phyloP scores from a whole-genome alignment of 1,140 invertebrate genomes.

The Heterodera carotae region DNA sequence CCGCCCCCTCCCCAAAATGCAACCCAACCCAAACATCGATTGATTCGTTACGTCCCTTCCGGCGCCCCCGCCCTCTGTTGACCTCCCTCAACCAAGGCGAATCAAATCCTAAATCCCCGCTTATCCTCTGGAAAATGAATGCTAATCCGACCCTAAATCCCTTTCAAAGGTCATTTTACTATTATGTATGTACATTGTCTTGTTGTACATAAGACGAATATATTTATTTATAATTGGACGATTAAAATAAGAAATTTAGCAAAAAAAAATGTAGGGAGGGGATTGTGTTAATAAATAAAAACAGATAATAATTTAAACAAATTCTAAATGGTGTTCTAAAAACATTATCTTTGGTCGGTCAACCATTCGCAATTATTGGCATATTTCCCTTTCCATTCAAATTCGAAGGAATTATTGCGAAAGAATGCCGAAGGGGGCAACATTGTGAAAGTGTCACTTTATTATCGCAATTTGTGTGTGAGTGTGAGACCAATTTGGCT shows the following conservation, averaged over 20 bases:
- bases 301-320: neutral
- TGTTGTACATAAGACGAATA: neutral
- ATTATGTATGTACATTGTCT: neutral
- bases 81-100: neutral
- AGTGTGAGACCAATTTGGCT: neutral
- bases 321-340: slow-evolving; percentile 15
- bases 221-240: neutral
- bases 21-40: neutral
- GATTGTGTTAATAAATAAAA: neutral
- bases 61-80: neutral
- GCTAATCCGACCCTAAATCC: neutral
- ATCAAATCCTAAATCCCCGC: neutral
- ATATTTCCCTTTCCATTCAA: neutral
- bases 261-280: neutral
- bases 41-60: neutral
- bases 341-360: neutral
- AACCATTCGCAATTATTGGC: neutral
- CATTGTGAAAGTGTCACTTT: neutral
- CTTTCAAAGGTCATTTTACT: slow-evolving; percentile 6
- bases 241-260: neutral
- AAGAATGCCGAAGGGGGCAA: slow-evolving; percentile 5
- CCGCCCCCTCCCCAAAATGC: too few relatives aligned
- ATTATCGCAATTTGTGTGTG: slow-evolving; percentile 3
- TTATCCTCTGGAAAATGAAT: neutral
- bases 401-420: too few relatives aligned